Conservation (phyloP, 2,888 invertebrate genomes). For the Cryptocephalus primarius region DNA sequence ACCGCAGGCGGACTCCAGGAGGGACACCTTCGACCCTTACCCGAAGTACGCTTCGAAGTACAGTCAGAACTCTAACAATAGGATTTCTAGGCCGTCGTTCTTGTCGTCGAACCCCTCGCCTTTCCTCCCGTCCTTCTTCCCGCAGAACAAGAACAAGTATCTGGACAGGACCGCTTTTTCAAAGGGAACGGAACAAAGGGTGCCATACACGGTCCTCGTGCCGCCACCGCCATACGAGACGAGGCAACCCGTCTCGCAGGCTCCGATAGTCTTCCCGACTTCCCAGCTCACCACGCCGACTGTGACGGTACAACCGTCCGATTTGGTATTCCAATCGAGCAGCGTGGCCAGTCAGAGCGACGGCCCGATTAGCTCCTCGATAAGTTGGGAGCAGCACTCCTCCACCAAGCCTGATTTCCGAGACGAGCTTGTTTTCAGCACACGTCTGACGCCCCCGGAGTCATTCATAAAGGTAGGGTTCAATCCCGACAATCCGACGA, state of each 20-base stretch:
- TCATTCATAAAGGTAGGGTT: conserved; percentile 21
- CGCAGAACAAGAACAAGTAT: conserved; percentile 25
- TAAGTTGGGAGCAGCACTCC: conserved; percentile 13
- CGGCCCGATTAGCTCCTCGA: conserved; percentile 28
- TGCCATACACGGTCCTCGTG: conserved; percentile 56
- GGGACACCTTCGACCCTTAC: conserved; percentile 35
- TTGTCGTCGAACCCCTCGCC: conserved; percentile 36
- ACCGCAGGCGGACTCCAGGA: conserved; percentile 28
- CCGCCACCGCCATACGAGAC: conserved; percentile 54
- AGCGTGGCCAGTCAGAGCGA: conserved; percentile 38
- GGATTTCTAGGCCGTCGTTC: conserved; percentile 29
- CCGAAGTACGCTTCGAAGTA: conserved; percentile 41
- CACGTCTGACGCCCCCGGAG: conserved; percentile 20
- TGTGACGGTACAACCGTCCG: conserved; percentile 50
- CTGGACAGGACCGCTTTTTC: conserved; percentile 16
- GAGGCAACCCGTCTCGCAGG: conserved; percentile 2
- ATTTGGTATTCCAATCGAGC: conserved; percentile 54
- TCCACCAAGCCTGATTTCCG: conserved; percentile 13
- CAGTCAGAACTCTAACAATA: conserved; percentile 29
- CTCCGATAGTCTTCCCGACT: conserved; percentile 11
- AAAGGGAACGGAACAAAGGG: conserved; percentile 40
- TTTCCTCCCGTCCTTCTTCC: conserved; percentile 17
- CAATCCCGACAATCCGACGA: conserved; percentile 16
- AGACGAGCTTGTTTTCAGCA: conserved; percentile 15
- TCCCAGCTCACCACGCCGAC: conserved; percentile 21